Evolutionary conservation across 2,888 invertebrate species (phyloP).

Genomic region (Aphidius colemani): DNA sequence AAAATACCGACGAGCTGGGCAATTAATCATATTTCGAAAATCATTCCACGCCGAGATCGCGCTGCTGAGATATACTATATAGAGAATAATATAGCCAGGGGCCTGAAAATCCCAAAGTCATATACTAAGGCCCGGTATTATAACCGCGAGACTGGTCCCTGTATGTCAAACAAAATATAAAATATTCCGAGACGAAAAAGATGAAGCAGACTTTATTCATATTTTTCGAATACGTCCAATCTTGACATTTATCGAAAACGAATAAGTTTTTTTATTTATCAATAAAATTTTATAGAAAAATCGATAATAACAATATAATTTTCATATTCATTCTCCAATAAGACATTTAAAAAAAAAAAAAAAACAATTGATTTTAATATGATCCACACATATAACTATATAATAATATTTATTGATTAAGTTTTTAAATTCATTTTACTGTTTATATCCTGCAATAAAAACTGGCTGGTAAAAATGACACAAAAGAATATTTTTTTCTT

Average conservation of each 20-base stretch:
- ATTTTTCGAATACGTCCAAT: neutral
- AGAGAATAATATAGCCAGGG: conserved; percentile 35
- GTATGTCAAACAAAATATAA: conserved; percentile 14
- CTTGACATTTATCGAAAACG: conserved; percentile 13
- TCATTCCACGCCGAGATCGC: conserved; percentile 58
- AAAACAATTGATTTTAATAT: no score
- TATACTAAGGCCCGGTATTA: conserved; percentile 6
- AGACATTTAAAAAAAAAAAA: no score
- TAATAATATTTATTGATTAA: no score
- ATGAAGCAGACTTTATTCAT: neutral
- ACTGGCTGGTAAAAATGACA: no score
- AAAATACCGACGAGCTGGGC: conserved; percentile 41
- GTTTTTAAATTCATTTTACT: no score
- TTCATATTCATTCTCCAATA: no score
- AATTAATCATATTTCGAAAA: conserved; percentile 61
- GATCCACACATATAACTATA: no score
- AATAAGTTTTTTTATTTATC: conserved; percentile 1
- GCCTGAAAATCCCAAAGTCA: conserved; percentile 36
- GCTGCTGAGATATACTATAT: conserved; percentile 48
- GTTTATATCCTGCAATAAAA: no score
- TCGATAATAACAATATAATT: no score
- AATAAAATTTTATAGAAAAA: neutral
- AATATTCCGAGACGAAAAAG: neutral
- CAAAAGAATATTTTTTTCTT: no score
- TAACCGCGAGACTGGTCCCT: conserved; percentile 19